Conservation (phyloP, 2,888 invertebrate genomes). For the Glyphotaelius pellucidus region DNA sequence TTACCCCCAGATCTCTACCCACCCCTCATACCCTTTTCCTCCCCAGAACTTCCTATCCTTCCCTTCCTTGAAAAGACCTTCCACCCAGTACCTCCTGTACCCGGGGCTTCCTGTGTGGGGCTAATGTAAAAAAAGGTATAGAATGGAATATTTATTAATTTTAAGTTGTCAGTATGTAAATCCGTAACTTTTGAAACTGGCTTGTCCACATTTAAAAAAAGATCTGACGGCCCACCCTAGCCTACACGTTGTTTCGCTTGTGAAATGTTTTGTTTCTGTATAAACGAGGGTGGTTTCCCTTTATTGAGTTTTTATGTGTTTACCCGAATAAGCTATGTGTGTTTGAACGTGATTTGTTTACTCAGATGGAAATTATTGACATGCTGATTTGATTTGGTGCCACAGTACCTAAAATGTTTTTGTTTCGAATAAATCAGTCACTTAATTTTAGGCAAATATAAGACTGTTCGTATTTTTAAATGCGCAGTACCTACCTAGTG, state of each 20-base stretch:
- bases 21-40: too few species aligned
- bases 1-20: too few species aligned
- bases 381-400: not conserved
- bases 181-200: not conserved
- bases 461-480: not conserved
- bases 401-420: not conserved
- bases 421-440: not conserved
- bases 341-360: not conserved
- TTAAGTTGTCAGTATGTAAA: too few species aligned
- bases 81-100: too few species aligned
- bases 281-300: not conserved
- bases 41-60: too few species aligned
- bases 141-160: not conserved
- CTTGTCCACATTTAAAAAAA: not conserved
- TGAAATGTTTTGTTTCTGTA: conserved; percentile 9
- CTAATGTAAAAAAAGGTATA: too few species aligned
- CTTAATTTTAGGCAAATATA: not conserved
- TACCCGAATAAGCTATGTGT: not conserved
- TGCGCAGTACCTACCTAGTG: not conserved
- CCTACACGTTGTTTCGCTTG: not conserved
- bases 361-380: not conserved
- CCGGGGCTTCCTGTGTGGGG: too few species aligned
- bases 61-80: too few species aligned
- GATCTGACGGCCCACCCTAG: not conserved
- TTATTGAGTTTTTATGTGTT: not conserved